Percentiles rank a stretch among this genome's conserved stretches.
phyloP scores from a whole-genome alignment of 2,888 invertebrate species.

The Drosophila parthenogenetica region DNA sequence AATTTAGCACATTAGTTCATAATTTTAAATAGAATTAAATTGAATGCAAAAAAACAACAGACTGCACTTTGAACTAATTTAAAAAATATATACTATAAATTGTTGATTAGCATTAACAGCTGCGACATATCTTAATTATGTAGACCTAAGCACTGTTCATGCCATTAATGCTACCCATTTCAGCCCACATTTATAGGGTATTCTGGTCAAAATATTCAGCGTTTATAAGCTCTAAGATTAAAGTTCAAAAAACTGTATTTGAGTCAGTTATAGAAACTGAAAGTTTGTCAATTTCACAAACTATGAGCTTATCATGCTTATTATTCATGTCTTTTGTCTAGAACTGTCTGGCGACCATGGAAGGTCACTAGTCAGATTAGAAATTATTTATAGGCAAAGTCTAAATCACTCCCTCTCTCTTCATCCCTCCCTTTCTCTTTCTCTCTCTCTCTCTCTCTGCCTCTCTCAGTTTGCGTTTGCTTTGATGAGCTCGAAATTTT shows the following conservation, averaged over 20 bases:
- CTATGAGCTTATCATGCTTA: constrained; percentile 40
- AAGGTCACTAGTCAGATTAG: constrained; percentile 47
- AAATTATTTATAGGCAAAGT: constrained; percentile 32
- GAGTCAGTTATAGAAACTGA: constrained; percentile 10
- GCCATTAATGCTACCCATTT: no score
- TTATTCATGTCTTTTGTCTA: constrained; percentile 11
- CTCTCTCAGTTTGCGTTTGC: background rate
- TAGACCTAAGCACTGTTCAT: no score
- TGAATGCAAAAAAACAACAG: constrained; percentile 11
- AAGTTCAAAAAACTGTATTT: constrained; percentile 11
- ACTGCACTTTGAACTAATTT: constrained; percentile 8
- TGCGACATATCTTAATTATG: constrained; percentile 1
- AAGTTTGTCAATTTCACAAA: constrained; percentile 6
- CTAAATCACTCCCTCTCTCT: background rate
- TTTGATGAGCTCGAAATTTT: constrained; percentile 26
- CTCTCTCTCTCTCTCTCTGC: no score
- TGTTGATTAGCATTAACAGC: constrained; percentile 8
- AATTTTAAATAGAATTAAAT: constrained; percentile 5
- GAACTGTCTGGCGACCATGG: constrained; percentile 15
- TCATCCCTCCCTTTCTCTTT: no score
- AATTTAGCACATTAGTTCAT: constrained; percentile 10
- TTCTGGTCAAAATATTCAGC: no score
- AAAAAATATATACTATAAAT: background rate
- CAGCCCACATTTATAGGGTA: background rate
- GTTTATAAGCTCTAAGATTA: no score